These are phyloP conservation scores for Cebidichthys violaceus DNA, from an alignment of 2,113 vertebrate genomes.

Conservation along the genomic window DNA sequence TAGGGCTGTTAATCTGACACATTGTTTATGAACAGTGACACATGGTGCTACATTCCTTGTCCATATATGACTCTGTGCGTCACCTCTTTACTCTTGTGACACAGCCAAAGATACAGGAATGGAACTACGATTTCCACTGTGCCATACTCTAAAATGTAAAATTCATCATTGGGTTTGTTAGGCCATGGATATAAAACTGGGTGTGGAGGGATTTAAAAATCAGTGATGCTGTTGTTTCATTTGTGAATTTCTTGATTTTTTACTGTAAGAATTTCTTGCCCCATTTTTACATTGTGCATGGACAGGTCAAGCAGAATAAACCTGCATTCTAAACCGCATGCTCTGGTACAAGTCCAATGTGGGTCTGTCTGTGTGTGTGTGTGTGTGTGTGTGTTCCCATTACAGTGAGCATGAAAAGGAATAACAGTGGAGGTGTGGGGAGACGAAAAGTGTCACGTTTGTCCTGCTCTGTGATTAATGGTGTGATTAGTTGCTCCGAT, in stretches of 20 bases:
- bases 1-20: conserved; percentile 82
- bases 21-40: conserved; percentile 80
- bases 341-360: conserved; percentile 39
- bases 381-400: conserved; percentile 53
- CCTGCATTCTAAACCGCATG: conserved; percentile 45
- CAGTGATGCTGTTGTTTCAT: background rate
- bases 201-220: background rate
- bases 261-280: background rate
- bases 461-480: conserved; percentile 77
- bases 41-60: conserved; percentile 82
- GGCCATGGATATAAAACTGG: background rate
- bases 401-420: conserved; percentile 73
- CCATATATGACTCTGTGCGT: conserved; percentile 85
- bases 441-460: conserved; percentile 72
- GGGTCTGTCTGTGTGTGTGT: conserved; percentile 24
- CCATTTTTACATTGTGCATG: conserved; percentile 8
- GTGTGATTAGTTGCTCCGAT: conserved; percentile 74
- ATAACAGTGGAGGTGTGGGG: conserved; percentile 80
- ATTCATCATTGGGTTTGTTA: background rate
- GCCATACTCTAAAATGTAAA: background rate
- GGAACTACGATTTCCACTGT: conserved; percentile 72
- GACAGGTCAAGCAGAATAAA: conserved; percentile 40
- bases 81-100: conserved; percentile 87
- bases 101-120: conserved; percentile 85
- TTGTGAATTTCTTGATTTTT: background rate